Base-by-base conservation (phyloP, 2,113 vertebrate genomes). In the Mastomys natalensis region DNA sequence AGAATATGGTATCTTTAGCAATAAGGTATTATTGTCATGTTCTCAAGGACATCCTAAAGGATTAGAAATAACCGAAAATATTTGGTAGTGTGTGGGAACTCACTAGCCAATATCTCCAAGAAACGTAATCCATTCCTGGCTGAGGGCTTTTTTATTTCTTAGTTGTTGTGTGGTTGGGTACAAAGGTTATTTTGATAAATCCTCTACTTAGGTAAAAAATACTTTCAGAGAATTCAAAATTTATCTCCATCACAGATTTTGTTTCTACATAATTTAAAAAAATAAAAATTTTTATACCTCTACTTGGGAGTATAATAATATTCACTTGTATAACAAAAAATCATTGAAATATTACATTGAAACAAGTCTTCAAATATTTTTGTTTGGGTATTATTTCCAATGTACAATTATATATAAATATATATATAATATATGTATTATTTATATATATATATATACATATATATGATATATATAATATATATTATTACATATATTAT, bases 211-310 rank as follows among this genome's bases (percentile, higher is more conserved):
- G 6, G 3, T 26, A 12, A 16, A 82, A 58, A 40, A 60, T 29
- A 16, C 5, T 34, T 68, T 66, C 43, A 68, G 26, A 64, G 51
- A 60, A 22, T 48, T 22, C 29, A 77, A 55, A 26, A 24, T 62
- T 1, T 15, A 3, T 7, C 7, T 13, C 16, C 15, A 15, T 19
- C 2, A 4, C 1, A 31, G 43, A 43, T 40, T 2, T 43, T 73
- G 53, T 48, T 73, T 43, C 51, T 58, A 4, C 15, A 40, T 58
- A 73, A 43, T 13, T 40, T 72, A n/a, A 87, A 37, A 12, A 17
- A 12, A 60, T 40, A 60, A 43, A 43, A 40, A 0, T 5, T 53
- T 90, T 29, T 76, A 16, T 5, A 77, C 37, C 3, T 15, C 12
- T 40, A 62, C 22, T 45, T 85, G n/a, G 22, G 6, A 16, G 1